Evolutionary conservation across 2,888 invertebrate genomes (phyloP).

Genomic region (Leptinotarsa tumamoca): DNA sequence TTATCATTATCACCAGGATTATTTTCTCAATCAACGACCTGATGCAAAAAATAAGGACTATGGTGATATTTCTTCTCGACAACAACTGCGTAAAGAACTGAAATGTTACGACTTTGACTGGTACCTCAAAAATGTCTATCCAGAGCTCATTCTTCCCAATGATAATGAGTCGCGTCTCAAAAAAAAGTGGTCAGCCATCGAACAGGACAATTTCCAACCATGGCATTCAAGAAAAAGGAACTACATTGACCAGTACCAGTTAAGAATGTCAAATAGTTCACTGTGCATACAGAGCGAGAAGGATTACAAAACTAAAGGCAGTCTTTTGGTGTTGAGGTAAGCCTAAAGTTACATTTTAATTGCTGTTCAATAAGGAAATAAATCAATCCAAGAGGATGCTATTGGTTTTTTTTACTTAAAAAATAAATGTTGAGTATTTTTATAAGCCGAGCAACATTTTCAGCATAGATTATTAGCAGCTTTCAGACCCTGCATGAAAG

Average conservation of each 20-base stretch:
- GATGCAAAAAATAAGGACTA: slow-evolving; percentile 72
- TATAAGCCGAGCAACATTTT: no score
- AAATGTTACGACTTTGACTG: slow-evolving; percentile 87
- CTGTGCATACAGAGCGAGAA: slow-evolving; percentile 85
- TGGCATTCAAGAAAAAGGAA: slow-evolving; percentile 87
- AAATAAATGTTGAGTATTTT: no score
- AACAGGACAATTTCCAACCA: slow-evolving; percentile 78
- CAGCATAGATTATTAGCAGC: no score
- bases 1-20: slow-evolving; percentile 69
- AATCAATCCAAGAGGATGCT: background rate
- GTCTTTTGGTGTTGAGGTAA: slow-evolving; percentile 39
- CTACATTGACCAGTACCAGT: slow-evolving; percentile 79
- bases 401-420: no score
- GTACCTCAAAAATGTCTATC: slow-evolving; percentile 89
- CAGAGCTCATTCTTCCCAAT: slow-evolving; percentile 78
- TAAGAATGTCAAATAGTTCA: slow-evolving; percentile 76
- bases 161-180: slow-evolving; percentile 71
- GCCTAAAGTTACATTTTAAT: background rate
- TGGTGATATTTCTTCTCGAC: slow-evolving; percentile 85
- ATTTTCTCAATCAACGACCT: slow-evolving; percentile 79
- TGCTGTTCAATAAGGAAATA: background rate
- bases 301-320: slow-evolving; percentile 81
- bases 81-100: slow-evolving; percentile 77
- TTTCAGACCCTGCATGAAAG: slow-evolving; percentile 77
- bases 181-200: slow-evolving; percentile 73